Evolutionary conservation across 2,113 vertebrate genomes (phyloP).

Genomic region (Malurus elegans): DNA sequence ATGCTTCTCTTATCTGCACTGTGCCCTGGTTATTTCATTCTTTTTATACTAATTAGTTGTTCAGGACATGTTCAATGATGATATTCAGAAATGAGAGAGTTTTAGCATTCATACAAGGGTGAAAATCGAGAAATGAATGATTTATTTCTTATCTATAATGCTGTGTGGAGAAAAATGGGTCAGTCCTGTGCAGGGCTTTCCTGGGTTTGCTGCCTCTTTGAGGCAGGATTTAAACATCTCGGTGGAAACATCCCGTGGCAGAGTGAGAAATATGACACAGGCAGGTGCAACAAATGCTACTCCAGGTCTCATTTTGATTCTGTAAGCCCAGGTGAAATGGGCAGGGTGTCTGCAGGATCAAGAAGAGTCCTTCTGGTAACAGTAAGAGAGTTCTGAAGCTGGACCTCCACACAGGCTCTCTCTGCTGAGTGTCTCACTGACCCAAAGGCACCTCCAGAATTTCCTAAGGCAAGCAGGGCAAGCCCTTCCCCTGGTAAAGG

Average conservation of each 20-base stretch:
- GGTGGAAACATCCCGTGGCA: neutral
- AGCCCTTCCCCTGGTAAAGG: neutral
- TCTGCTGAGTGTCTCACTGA: neutral
- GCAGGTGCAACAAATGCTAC: neutral
- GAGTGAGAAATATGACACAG: neutral
- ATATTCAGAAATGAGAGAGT: neutral
- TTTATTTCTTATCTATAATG: neutral
- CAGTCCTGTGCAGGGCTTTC: neutral
- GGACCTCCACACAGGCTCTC: neutral
- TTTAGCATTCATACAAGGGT: neutral
- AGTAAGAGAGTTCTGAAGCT: neutral
- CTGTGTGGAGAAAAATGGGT: neutral
- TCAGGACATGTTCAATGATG: neutral
- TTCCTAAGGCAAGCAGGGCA: neutral
- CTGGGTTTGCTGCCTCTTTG: neutral
- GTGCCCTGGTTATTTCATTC: neutral
- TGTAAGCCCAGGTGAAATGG: neutral
- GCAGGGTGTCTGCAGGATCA: neutral
- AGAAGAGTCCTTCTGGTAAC: neutral
- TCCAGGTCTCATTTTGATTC: neutral
- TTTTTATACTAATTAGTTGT: neutral
- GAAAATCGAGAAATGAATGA: neutral
- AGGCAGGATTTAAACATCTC: neutral
- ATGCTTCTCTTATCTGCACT: neutral
- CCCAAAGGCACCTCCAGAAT: neutral